phyloP scores from a whole-genome alignment of 2,888 invertebrate species.

The Pinctada fucata region DNA sequence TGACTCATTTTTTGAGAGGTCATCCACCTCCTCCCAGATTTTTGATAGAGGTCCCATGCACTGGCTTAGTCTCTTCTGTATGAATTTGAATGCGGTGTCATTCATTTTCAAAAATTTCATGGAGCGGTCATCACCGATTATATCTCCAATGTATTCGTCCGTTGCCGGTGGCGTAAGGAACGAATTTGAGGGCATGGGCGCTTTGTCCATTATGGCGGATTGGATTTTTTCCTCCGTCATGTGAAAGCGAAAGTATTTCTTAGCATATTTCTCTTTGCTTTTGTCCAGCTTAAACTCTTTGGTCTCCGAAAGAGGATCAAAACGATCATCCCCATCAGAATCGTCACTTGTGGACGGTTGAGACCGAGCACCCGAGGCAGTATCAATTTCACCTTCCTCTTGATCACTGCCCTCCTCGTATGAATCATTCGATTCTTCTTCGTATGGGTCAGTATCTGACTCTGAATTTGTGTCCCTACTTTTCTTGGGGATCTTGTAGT shows the following conservation, averaged over 20 bases:
- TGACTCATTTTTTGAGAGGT: neutral
- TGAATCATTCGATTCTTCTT: neutral
- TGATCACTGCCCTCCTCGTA: neutral
- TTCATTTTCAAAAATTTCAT: slow-evolving; percentile 1
- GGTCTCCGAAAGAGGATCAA: neutral
- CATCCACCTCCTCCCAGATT: slow-evolving; percentile 13
- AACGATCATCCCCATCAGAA: neutral
- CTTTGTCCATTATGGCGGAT: neutral
- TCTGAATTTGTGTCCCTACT: neutral
- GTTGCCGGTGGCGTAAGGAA: slow-evolving; percentile 7
- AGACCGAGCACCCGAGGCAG: neutral
- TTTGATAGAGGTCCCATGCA: slow-evolving; percentile 7
- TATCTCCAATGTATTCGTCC: slow-evolving; percentile 7
- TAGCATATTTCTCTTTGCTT: slow-evolving; percentile 5
- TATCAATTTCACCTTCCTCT: neutral
- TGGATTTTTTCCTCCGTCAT: slow-evolving; percentile 5
- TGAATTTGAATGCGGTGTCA: slow-evolving; percentile 1
- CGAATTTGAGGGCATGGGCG: neutral
- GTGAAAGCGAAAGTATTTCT: neutral
- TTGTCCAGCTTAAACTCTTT: neutral
- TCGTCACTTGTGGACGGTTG: neutral
- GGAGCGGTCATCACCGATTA: neutral
- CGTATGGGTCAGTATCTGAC: neutral
- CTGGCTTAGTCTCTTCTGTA: slow-evolving; percentile 4
- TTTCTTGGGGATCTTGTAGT: neutral